These are phyloP conservation scores for Brachyhypopomus gauderio DNA, from an alignment of 2,113 vertebrate species.

Conservation along the genomic window DNA sequence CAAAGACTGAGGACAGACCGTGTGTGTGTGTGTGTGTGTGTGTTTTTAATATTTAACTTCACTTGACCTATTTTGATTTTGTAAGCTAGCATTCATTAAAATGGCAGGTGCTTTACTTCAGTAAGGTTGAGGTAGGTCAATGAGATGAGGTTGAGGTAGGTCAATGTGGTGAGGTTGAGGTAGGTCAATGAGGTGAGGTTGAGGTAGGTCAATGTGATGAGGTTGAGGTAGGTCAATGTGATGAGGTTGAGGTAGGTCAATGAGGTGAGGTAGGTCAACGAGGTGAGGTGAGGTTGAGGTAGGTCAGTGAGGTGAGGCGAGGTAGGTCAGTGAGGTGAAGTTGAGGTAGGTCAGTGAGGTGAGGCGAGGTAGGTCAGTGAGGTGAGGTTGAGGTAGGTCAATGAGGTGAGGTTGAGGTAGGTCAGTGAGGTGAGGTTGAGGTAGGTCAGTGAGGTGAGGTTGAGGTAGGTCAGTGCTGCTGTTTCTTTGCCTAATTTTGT, in stretches of 20 bases:
- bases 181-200: not conserved
- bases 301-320: too few species aligned
- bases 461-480: not conserved
- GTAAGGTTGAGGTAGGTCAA: too few species aligned
- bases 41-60: too few species aligned
- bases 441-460: not conserved
- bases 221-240: not conserved
- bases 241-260: not conserved
- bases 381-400: not conserved
- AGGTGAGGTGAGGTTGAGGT: conserved; percentile 8
- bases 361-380: too few species aligned
- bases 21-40: too few species aligned
- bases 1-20: not conserved
- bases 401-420: not conserved
- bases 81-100: not conserved
- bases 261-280: too few species aligned
- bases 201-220: not conserved
- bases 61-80: too few species aligned
- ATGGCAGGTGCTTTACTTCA: not conserved
- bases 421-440: conserved; percentile 1
- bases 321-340: too few species aligned
- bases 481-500: not conserved
- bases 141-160: not conserved
- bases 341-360: conserved; percentile 2
- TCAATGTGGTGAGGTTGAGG: conserved; percentile 1